phyloP scores from a whole-genome alignment of 2,888 invertebrate genomes.

The Ochlodes sylvanus region DNA sequence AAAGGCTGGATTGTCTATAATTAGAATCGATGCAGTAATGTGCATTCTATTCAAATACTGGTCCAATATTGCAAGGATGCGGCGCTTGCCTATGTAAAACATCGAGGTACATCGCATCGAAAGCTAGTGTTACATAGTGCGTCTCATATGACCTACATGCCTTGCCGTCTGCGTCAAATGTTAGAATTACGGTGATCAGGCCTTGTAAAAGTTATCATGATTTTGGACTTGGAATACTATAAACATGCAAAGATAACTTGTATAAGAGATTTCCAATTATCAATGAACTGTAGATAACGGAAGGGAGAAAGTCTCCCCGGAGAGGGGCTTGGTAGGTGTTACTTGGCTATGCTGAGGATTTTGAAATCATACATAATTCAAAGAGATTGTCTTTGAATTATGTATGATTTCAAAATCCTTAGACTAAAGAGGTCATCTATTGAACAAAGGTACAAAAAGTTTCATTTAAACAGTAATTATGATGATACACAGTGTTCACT shows the following conservation, averaged over 20 bases:
- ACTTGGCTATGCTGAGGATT: neutral
- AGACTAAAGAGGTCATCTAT: too few species aligned
- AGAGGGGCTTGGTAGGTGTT: neutral
- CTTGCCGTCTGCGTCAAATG: conserved; percentile 17
- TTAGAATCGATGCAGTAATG: neutral
- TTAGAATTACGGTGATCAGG: conserved; percentile 10
- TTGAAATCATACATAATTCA: too few species aligned
- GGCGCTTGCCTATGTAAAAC: conserved; percentile 33
- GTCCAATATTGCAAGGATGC: conserved; percentile 13
- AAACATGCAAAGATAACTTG: too few species aligned
- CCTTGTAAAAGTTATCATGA: neutral
- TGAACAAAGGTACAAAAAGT: too few species aligned
- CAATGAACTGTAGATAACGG: neutral
- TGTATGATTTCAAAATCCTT: neutral
- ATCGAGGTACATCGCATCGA: conserved; percentile 28
- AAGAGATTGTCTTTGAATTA: conserved; percentile 1
- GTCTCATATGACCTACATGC: conserved; percentile 39
- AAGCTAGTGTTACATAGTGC: conserved; percentile 36
- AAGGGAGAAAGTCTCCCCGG: neutral
- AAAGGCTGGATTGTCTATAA: neutral
- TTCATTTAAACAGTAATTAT: too few species aligned
- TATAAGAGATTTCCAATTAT: neutral
- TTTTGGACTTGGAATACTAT: neutral
- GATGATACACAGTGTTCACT: too few species aligned
- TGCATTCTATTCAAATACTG: conserved; percentile 14